Conservation (phyloP, 2,797 vertebrate genomes). For the Buceros bicornis region DNA sequence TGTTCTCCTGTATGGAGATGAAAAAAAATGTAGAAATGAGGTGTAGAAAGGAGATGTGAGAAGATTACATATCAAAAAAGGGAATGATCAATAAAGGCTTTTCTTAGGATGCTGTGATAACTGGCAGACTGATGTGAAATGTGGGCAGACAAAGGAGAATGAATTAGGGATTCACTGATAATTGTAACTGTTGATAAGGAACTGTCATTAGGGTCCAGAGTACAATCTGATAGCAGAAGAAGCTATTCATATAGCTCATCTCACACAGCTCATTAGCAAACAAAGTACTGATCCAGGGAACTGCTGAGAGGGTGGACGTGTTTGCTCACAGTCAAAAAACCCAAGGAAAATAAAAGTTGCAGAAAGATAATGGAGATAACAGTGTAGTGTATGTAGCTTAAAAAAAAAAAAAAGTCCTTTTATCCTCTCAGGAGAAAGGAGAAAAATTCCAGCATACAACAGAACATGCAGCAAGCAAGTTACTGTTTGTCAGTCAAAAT, state of each 20-base stretch:
- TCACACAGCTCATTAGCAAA: not conserved
- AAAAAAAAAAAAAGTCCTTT: not conserved
- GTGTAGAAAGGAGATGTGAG: not conserved
- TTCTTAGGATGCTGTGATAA: not conserved
- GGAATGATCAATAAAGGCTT: not conserved
- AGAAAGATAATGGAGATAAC: not conserved
- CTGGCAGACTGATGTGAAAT: not conserved
- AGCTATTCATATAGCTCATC: not conserved
- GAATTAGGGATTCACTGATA: not conserved
- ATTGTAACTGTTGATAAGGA: constrained; percentile 16
- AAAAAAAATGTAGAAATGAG: not conserved
- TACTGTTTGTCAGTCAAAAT: not conserved
- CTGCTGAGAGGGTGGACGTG: not conserved
- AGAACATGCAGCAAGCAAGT: not conserved
- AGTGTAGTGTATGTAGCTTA: not conserved
- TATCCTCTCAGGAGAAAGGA: not conserved
- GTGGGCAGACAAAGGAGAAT: not conserved
- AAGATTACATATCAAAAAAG: not conserved
- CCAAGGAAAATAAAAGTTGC: not conserved
- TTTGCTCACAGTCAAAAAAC: not conserved
- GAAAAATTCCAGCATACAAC: not conserved
- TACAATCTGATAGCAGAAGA: constrained; percentile 1
- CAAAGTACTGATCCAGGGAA: not conserved
- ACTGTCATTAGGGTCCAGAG: not conserved
- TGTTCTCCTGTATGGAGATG: not conserved